Evolutionary conservation across 2,888 invertebrate genomes (phyloP).

Genomic region (Gymnoscelis rufifasciata): DNA sequence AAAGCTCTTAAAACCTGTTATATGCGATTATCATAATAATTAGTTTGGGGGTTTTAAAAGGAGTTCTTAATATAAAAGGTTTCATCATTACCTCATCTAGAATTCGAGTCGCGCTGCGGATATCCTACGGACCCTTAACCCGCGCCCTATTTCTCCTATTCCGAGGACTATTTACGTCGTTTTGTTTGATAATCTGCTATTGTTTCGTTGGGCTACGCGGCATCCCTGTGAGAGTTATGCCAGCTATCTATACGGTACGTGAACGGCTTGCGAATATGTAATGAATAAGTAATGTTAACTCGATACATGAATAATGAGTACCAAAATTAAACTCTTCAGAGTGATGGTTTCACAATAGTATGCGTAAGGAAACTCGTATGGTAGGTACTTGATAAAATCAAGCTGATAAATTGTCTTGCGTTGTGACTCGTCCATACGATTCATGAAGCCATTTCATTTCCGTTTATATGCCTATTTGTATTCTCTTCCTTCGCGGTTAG

Average conservation of each 20-base stretch:
- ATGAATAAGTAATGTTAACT: slow-evolving; percentile 54
- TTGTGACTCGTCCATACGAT: slow-evolving; percentile 58
- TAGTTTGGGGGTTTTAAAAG: background rate
- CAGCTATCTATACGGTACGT: slow-evolving; percentile 72
- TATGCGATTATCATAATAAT: background rate
- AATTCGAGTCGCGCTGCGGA: slow-evolving; percentile 69
- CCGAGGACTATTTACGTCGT: slow-evolving; percentile 73
- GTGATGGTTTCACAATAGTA: slow-evolving; percentile 5
- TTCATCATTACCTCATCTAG: slow-evolving; percentile 60
- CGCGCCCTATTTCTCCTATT: slow-evolving; percentile 69
- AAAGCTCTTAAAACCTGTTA: background rate
- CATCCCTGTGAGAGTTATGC: slow-evolving; percentile 73
- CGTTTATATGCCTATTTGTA: slow-evolving; percentile 73
- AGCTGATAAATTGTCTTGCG: slow-evolving; percentile 48
- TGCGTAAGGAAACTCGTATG: slow-evolving; percentile 19
- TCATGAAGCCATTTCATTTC: slow-evolving; percentile 68
- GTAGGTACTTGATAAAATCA: slow-evolving; percentile 43
- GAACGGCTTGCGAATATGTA: slow-evolving; percentile 65
- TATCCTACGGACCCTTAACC: slow-evolving; percentile 70
- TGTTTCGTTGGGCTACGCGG: slow-evolving; percentile 66
- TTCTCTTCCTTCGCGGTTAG: slow-evolving; percentile 67
- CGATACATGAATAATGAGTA: slow-evolving; percentile 33
- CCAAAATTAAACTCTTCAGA: slow-evolving; percentile 19
- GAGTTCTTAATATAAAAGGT: slow-evolving; percentile 27
- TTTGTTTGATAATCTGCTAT: slow-evolving; percentile 77